Evolutionary conservation across 2,888 invertebrate genomes (phyloP).

Genomic region (Lagria hirta): DNA sequence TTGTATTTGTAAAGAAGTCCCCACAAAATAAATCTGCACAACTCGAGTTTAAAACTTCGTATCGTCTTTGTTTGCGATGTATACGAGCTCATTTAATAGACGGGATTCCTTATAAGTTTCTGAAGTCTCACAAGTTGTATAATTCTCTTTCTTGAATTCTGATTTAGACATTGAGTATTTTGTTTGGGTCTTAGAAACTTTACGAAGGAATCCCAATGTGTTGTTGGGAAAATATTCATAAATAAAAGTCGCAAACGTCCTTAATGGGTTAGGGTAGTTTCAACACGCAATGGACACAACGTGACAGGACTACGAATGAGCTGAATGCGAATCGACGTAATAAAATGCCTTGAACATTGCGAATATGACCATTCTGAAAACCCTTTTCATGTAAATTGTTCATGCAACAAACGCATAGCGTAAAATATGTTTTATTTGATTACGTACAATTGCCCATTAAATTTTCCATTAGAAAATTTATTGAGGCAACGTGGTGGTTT

Average conservation of each 20-base stretch:
- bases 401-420: constrained; percentile 7
- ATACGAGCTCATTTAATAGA: too few species aligned
- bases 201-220: not conserved
- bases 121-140: constrained; percentile 18
- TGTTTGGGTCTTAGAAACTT: constrained; percentile 4
- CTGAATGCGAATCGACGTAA: constrained; percentile 20
- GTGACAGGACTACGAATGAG: constrained; percentile 25
- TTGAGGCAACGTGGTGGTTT: too few species aligned
- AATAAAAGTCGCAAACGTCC: constrained; percentile 10
- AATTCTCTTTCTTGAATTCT: constrained; percentile 17
- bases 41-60: too few species aligned
- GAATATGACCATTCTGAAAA: constrained; percentile 30
- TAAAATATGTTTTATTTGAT: constrained; percentile 20
- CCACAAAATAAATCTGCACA: too few species aligned
- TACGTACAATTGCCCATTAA: too few species aligned
- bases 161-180: constrained; percentile 19
- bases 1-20: too few species aligned
- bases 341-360: constrained; percentile 27
- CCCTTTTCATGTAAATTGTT: constrained; percentile 31
- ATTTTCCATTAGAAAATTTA: too few species aligned
- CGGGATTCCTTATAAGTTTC: constrained; percentile 19
- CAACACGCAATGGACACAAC: constrained; percentile 23
- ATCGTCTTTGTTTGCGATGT: too few species aligned
- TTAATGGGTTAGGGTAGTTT: constrained; percentile 20
- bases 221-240: constrained; percentile 2